phyloP scores from a whole-genome alignment of 1,140 invertebrate genomes.

The Batillaria attramentaria region DNA sequence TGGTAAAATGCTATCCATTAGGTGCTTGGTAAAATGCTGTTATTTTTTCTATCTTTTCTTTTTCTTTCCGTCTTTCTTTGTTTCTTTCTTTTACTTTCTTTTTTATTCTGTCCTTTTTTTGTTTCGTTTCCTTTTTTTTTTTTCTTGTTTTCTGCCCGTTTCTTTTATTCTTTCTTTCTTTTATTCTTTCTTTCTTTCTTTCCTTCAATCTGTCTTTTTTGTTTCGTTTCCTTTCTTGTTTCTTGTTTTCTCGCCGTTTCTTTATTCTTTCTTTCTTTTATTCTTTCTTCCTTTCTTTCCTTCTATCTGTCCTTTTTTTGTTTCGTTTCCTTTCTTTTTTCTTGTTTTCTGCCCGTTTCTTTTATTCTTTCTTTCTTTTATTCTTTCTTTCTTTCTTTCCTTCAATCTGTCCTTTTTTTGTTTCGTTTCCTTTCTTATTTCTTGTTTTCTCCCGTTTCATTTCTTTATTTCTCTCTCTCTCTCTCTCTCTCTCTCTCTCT shows the following conservation, averaged over 20 bases:
- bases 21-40: neutral
- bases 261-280: neutral
- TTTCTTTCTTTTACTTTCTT: constrained; percentile 2
- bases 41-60: neutral
- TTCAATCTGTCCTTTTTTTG: neutral
- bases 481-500: neutral
- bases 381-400: constrained; percentile 1
- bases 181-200: constrained; percentile 2
- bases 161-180: constrained; percentile 2
- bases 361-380: neutral
- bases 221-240: neutral
- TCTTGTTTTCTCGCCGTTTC: neutral
- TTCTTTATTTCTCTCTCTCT: constrained; percentile 3
- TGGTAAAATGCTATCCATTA: neutral
- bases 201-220: neutral
- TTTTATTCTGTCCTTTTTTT: neutral
- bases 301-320: neutral
- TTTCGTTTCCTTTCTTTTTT: neutral
- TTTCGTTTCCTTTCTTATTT: neutral
- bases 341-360: neutral
- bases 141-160: neutral
- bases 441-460: neutral
- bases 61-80: neutral
- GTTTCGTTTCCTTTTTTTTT: neutral
- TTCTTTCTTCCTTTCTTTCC: neutral